Conservation (phyloP, 2,113 vertebrate species). For the Cheilinus undulatus region DNA sequence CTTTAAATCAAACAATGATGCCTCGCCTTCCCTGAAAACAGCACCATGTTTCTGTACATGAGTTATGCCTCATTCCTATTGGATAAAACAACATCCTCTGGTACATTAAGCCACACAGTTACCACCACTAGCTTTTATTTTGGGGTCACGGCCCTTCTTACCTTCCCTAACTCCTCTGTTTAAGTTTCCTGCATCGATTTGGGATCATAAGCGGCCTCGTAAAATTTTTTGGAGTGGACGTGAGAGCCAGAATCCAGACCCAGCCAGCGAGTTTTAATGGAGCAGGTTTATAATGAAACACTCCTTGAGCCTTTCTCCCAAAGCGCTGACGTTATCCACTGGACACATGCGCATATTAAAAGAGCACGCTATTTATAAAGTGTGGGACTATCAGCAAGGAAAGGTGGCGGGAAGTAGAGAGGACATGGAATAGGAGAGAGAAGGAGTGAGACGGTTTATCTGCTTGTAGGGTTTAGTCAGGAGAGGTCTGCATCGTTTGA, state of each 20-base stretch:
- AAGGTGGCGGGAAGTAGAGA: slow-evolving; percentile 32
- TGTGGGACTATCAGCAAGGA: slow-evolving; percentile 66
- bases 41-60: no score
- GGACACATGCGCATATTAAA: slow-evolving; percentile 76
- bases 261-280: slow-evolving; percentile 77
- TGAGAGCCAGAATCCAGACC: slow-evolving; percentile 73
- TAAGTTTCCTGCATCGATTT: slow-evolving; percentile 68
- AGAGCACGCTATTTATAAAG: slow-evolving; percentile 78
- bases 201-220: slow-evolving; percentile 68
- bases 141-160: slow-evolving; percentile 57
- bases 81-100: not conserved
- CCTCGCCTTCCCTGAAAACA: no score
- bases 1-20: no score
- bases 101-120: slow-evolving; percentile 34
- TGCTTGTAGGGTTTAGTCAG: slow-evolving; percentile 6
- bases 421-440: slow-evolving; percentile 43
- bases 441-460: slow-evolving; percentile 30
- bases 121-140: slow-evolving; percentile 38
- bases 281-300: slow-evolving; percentile 85
- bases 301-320: slow-evolving; percentile 78
- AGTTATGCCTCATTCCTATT: no score
- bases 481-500: slow-evolving; percentile 11
- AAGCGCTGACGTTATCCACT: slow-evolving; percentile 81
- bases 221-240: slow-evolving; percentile 43
- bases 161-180: slow-evolving; percentile 47